A percentile compares a stretch with the other conserved stretches of the same genome.
Evolutionary conservation across 2,888 invertebrate genomes (phyloP).

Genomic region (Cryptophagus acutangulus): DNA sequence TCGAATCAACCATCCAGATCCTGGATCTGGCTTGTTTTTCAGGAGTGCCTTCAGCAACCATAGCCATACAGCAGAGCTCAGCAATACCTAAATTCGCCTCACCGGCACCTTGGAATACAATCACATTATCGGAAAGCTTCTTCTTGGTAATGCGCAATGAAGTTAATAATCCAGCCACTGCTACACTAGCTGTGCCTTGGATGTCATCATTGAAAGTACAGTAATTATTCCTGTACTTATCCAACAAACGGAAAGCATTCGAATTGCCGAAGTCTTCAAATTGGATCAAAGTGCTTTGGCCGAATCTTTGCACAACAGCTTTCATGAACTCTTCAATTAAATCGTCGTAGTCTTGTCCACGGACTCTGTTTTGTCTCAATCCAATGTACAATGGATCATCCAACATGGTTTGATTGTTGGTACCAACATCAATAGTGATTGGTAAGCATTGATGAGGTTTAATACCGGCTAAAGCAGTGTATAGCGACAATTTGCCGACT

Average conservation of each 20-base stretch:
- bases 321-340: conserved; percentile 97
- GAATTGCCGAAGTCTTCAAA: conserved; percentile 99
- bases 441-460: conserved; percentile 94
- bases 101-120: conserved; percentile 93
- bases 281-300: conserved; percentile 80
- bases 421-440: conserved; percentile 90
- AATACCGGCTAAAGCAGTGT: conserved; percentile 95
- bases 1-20: conserved; percentile 96
- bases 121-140: conserved; percentile 73
- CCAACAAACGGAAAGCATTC: conserved; percentile 91
- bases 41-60: conserved; percentile 75
- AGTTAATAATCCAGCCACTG: conserved; percentile 88
- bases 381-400: conserved; percentile 96
- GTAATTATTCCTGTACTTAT: conserved; percentile 79
- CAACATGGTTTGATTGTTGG: conserved; percentile 77
- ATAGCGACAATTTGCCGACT: conserved; percentile 92
- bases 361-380: conserved; percentile 74
- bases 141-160: conserved; percentile 79
- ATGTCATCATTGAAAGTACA: conserved; percentile 99
- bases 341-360: conserved; percentile 82
- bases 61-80: conserved; percentile 84
- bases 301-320: conserved; percentile 78
- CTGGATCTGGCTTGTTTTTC: conserved; percentile 70
- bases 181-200: conserved; percentile 80
- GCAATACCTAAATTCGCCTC: conserved; percentile 88